Evolutionary conservation across 2,888 invertebrate species (phyloP), one percentile per base, ranked within the genome.

Genomic region (Habroteleia sp.): DNA sequence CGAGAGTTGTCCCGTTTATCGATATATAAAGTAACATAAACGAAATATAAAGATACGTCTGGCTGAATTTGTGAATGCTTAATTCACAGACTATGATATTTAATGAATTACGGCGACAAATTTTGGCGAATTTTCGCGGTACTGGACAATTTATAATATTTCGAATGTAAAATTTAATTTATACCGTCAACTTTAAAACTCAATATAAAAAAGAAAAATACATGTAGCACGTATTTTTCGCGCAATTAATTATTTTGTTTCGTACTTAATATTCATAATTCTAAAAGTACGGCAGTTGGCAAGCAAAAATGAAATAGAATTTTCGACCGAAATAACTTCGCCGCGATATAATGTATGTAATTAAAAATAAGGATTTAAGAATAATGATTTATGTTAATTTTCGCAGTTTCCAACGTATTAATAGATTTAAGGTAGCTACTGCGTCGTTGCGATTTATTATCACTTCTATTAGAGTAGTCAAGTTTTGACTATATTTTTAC

Each of bases 251-350:
- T 54, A 72, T 72, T 71, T 63, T 50, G 72, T 72, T 72, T 39
- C 63, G 29, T 37, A 42, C 23, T 42, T 41, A 65, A 63, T 50
- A 72, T 65, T 72, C 56, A 72, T 72, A 72, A 63, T 63, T 72
- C 72, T 72, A 48, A 41, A 50, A 35, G 33, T 31, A 50, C 56
- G 72, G 65, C 63, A 72, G 56, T 72, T 72, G 72, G 72, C 72
- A 72, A 48, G 72, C 72, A 72, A 72, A 72, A 72, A 72, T 72
- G 63, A 72, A 63, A 58, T 50, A 58, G 50, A 65, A 65, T 50
- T 72, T 50, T 31, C 48, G 72, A 48, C 72, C 42, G 41, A 50
- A 72, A 63, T 72, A 72, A 72, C 72, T 56, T 8, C n/a, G 23
- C 8, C 41, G 35, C 25, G 27, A 31, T 42, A 33, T 72, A 65